Evolutionary conservation across 2,888 invertebrate genomes (phyloP).

Genomic region (Drosophila pseudotakahashii): DNA sequence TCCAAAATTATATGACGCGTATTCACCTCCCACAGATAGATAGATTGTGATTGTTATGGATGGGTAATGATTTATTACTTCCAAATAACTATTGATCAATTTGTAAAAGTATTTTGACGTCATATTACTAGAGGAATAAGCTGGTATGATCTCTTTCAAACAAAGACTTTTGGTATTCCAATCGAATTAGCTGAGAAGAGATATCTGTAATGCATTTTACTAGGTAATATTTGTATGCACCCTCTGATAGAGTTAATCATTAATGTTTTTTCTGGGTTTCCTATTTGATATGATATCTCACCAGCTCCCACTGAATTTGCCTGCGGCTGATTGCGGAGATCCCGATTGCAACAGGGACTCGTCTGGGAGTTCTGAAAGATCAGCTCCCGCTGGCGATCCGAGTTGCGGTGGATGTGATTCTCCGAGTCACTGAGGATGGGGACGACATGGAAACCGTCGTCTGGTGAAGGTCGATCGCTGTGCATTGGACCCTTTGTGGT

Average conservation of each 20-base stretch:
- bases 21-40: background rate
- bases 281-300: slow-evolving; percentile 14
- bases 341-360: slow-evolving; percentile 61
- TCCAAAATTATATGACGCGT: background rate
- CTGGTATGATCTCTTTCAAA: too few species aligned
- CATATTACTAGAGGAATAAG: too few species aligned
- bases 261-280: too few species aligned
- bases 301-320: slow-evolving; percentile 69
- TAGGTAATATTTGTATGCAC: too few species aligned
- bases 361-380: slow-evolving; percentile 36
- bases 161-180: too few species aligned
- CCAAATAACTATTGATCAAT: background rate
- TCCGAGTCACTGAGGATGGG: slow-evolving; percentile 36
- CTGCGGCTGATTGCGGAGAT: slow-evolving; percentile 65
- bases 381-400: slow-evolving; percentile 14
- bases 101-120: too few species aligned
- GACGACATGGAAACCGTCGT: slow-evolving; percentile 38
- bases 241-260: too few species aligned
- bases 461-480: slow-evolving; percentile 32
- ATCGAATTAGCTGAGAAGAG: too few species aligned
- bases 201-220: too few species aligned
- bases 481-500: slow-evolving; percentile 47
- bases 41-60: background rate
- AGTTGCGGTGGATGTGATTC: slow-evolving; percentile 5
- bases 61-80: background rate